Evolutionary conservation across 2,888 invertebrate species (phyloP).

Genomic region (Geotrupes spiniger): DNA sequence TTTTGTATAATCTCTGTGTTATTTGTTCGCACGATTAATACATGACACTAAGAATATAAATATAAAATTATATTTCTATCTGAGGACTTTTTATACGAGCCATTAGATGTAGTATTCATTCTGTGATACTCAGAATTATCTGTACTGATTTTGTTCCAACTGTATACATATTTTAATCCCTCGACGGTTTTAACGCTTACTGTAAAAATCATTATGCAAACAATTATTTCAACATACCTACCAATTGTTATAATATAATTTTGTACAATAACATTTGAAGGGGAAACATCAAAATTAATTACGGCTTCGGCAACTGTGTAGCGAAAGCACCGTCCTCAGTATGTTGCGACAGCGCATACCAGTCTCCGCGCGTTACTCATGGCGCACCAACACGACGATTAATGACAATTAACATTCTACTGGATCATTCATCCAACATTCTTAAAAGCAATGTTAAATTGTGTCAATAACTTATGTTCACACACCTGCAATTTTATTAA

Average conservation of each 20-base stretch:
- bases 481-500: no score
- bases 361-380: no score
- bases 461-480: no score
- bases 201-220: no score
- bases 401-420: no score
- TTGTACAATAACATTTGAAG: neutral
- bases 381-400: no score
- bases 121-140: conserved; percentile 53
- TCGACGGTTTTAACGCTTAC: neutral
- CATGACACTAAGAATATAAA: conserved; percentile 21
- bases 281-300: neutral
- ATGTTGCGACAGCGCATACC: no score
- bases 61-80: conserved; percentile 42
- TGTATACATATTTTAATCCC: conserved; percentile 5
- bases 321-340: no score
- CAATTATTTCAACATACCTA: neutral
- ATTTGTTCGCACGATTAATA: conserved; percentile 8
- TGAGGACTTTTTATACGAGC: conserved; percentile 49
- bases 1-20: neutral
- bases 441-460: no score
- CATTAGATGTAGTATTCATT: conserved; percentile 52
- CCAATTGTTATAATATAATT: no score
- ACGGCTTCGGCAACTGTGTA: no score
- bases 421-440: no score
- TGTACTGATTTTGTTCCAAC: conserved; percentile 25